Conservation (phyloP, 2,797 vertebrate genomes). For the Anomalospiza imberbis region DNA sequence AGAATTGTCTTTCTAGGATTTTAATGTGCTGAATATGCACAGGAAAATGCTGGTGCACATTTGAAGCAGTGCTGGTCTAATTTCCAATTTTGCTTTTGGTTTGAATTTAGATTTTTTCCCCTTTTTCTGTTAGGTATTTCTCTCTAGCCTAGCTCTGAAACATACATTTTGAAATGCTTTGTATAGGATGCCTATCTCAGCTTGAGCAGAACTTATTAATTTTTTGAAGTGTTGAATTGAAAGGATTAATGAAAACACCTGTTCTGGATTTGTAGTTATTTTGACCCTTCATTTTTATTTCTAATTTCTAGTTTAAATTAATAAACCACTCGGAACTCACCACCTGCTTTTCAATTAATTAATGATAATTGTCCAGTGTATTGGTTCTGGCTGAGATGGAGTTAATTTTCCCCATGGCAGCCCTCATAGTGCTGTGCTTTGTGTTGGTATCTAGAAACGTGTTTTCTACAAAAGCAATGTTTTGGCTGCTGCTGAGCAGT, state of each 20-base stretch:
- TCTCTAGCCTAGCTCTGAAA: not conserved
- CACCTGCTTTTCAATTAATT: not conserved
- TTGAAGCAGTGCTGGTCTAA: not conserved
- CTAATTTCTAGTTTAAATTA: slow-evolving; percentile 9
- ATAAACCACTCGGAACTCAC: not conserved
- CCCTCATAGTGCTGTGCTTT: not conserved
- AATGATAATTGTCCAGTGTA: not conserved
- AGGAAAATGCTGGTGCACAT: not conserved
- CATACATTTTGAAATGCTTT: not conserved
- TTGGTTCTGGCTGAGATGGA: not conserved
- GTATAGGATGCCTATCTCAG: not conserved
- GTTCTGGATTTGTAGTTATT: not conserved
- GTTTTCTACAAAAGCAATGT: not conserved
- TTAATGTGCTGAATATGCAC: not conserved
- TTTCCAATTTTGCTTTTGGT: not conserved
- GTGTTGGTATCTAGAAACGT: not conserved
- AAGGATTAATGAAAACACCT: not conserved
- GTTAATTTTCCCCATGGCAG: not conserved
- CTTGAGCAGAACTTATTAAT: slow-evolving; percentile 26
- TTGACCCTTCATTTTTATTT: slow-evolving; percentile 12
- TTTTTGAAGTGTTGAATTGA: not conserved
- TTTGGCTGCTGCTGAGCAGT: not conserved
- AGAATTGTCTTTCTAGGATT: not conserved
- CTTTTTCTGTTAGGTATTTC: not conserved
- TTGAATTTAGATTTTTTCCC: not conserved